These are phyloP conservation scores for Polyodon spathula DNA, from an alignment of 2,113 vertebrate species.

Conservation along the genomic window DNA sequence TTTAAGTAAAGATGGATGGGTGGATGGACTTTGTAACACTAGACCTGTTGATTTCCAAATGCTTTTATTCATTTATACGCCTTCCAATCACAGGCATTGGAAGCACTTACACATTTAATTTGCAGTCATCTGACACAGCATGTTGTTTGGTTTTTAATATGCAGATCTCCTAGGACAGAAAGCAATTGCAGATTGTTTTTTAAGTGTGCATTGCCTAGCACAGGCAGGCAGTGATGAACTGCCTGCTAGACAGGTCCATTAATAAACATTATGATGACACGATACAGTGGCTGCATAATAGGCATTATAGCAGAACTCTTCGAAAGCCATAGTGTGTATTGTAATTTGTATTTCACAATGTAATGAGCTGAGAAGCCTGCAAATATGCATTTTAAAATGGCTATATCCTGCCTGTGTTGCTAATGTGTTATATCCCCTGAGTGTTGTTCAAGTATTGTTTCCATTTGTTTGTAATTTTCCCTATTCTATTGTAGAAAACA, in stretches of 20 bases:
- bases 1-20: no score
- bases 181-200: background rate
- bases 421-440: no score
- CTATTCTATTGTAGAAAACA: no score
- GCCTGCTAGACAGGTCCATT: constrained; percentile 55
- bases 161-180: background rate
- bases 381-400: constrained; percentile 58
- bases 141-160: background rate
- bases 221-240: constrained; percentile 30
- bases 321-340: constrained; percentile 47
- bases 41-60: no score
- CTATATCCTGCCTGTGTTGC: constrained; percentile 25
- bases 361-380: constrained; percentile 51
- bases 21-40: no score
- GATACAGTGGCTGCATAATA: constrained; percentile 26
- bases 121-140: background rate
- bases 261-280: constrained; percentile 46
- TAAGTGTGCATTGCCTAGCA: background rate
- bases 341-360: constrained; percentile 43
- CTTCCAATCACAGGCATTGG: no score
- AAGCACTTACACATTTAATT: no score
- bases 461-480: constrained; percentile 31
- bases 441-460: constrained; percentile 26
- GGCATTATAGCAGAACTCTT: constrained; percentile 39
- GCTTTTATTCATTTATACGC: no score